These are phyloP conservation scores for Falco rusticolus DNA, from an alignment of 2,797 vertebrate species.

Conservation along the genomic window DNA sequence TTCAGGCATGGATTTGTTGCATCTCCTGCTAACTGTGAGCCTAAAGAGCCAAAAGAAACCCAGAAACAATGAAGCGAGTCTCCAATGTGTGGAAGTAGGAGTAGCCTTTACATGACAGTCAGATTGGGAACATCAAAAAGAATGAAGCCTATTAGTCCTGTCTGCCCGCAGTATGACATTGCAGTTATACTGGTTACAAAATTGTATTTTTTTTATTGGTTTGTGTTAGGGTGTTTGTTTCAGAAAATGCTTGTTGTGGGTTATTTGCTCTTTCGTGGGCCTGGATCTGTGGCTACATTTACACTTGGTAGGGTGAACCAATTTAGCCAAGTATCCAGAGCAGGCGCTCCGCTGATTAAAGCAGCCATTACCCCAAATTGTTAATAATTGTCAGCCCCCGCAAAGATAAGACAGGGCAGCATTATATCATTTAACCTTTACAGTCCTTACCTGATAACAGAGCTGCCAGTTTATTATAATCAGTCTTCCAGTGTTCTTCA, in stretches of 20 bases:
- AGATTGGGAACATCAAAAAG: not conserved
- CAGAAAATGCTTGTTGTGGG: not conserved
- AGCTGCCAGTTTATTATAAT: constrained; percentile 84
- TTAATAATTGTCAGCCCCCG: not conserved
- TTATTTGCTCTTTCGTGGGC: not conserved
- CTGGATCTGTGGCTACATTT: not conserved
- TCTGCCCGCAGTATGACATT: not conserved
- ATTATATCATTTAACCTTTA: not conserved
- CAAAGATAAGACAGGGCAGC: not conserved
- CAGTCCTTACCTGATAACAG: constrained; percentile 83
- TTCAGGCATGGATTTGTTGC: constrained; percentile 86
- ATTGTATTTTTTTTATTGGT: not conserved
- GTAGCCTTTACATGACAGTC: not conserved
- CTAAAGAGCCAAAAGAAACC: constrained; percentile 47
- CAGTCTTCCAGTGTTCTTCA: constrained; percentile 81
- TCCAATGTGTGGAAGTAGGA: not conserved
- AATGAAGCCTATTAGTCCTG: not conserved
- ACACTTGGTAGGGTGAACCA: not conserved
- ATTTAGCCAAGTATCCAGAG: not conserved
- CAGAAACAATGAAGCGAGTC: not conserved
- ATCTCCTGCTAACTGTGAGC: constrained; percentile 21
- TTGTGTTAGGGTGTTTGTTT: not conserved
- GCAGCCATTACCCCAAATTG: not conserved
- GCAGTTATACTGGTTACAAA: not conserved
- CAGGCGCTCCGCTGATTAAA: not conserved